phyloP scores from a whole-genome alignment of 2,113 vertebrate genomes.

The Marcusenius ussheri region DNA sequence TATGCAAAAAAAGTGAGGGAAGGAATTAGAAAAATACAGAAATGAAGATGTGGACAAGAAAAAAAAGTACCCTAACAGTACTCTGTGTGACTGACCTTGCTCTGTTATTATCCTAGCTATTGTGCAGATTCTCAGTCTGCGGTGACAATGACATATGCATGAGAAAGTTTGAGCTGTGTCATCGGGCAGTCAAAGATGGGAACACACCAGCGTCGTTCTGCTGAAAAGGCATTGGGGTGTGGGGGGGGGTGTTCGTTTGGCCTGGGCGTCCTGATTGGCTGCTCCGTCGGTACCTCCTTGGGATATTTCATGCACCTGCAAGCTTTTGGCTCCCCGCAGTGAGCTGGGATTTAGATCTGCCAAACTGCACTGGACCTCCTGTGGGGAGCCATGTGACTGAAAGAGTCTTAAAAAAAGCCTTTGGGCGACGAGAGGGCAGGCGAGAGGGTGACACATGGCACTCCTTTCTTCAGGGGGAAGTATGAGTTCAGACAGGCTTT shows the following conservation, averaged over 20 bases:
- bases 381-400: background rate
- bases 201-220: background rate
- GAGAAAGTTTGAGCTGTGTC: background rate
- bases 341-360: constrained; percentile 3
- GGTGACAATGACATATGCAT: background rate
- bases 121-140: background rate
- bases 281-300: background rate
- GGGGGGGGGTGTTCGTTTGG: background rate
- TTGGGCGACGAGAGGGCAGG: background rate
- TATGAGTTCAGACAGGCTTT: background rate
- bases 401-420: background rate
- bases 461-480: background rate
- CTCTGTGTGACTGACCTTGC: background rate
- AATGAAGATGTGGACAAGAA: background rate
- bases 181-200: background rate
- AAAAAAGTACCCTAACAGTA: background rate
- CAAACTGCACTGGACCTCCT: background rate
- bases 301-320: background rate
- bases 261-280: background rate
- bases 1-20: background rate
- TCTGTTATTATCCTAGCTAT: background rate
- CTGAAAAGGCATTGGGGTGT: background rate
- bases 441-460: background rate
- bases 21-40: background rate
- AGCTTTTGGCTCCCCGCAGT: background rate